Percentiles rank a stretch among this genome's conserved stretches.
These are phyloP conservation scores for Loriculus beryllinus DNA, from an alignment of 2,797 vertebrate genomes.

Conservation along the genomic window DNA sequence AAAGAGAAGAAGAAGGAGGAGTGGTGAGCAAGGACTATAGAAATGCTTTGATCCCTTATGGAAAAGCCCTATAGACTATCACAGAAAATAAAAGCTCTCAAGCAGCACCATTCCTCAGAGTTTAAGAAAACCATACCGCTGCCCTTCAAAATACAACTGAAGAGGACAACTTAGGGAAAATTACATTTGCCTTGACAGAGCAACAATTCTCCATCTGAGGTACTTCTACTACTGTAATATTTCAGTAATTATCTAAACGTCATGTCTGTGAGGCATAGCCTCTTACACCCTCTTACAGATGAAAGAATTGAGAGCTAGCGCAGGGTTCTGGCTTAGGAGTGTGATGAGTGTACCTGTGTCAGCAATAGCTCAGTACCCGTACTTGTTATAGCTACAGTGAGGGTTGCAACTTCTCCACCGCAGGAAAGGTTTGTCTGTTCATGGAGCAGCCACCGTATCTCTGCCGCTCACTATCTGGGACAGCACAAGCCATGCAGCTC, in stretches of 20 bases:
- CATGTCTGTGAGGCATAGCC: neutral
- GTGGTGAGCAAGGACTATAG: neutral
- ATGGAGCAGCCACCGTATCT: neutral
- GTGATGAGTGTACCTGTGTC: neutral
- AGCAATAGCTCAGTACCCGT: neutral
- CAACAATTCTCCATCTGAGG: constrained; percentile 1
- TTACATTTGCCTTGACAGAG: constrained; percentile 12
- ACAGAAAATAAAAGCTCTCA: constrained; percentile 7
- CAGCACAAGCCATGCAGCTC: neutral
- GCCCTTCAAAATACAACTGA: neutral
- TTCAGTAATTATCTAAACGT: neutral
- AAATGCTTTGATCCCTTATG: neutral
- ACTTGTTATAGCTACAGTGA: neutral
- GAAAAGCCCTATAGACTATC: neutral
- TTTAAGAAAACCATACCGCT: neutral
- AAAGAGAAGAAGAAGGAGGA: neutral
- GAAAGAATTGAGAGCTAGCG: neutral
- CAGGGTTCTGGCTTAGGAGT: neutral
- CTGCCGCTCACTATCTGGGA: neutral
- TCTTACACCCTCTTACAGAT: neutral
- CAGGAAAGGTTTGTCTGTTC: neutral
- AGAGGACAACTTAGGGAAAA: neutral
- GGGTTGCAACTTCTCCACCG: neutral
- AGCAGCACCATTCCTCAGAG: neutral
- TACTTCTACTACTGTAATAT: neutral